Percentiles rank a stretch among this genome's conserved stretches.
Evolutionary conservation across 2,113 vertebrate genomes (phyloP).

Genomic region (Crotalus tigris): DNA sequence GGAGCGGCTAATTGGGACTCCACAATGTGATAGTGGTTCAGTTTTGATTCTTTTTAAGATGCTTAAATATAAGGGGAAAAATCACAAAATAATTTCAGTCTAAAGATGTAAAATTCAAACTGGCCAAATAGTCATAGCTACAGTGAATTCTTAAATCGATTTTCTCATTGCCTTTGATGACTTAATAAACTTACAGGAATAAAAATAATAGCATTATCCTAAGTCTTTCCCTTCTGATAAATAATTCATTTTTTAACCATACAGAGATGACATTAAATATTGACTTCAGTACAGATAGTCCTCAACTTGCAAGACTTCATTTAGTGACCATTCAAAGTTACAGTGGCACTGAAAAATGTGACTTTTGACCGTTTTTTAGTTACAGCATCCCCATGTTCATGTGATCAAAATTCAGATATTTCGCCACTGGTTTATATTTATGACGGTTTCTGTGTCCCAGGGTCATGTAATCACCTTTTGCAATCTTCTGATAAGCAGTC

Average conservation of each 20-base stretch:
- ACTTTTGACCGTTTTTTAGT: neutral
- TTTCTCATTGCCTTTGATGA: neutral
- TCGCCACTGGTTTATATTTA: too few species aligned
- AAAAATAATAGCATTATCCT: neutral
- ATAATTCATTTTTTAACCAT: neutral
- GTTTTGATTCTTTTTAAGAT: neutral
- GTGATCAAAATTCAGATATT: neutral
- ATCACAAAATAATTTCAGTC: neutral
- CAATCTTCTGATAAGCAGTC: too few species aligned
- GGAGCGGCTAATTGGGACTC: neutral
- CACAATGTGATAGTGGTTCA: neutral
- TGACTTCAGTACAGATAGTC: neutral
- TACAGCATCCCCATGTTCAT: neutral
- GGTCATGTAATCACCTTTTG: too few species aligned
- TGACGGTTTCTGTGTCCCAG: too few species aligned
- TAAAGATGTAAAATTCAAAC: neutral
- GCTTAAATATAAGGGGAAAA: neutral
- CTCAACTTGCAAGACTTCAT: neutral
- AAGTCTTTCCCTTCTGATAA: neutral
- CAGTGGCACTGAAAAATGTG: neutral
- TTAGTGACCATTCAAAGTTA: neutral
- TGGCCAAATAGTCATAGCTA: neutral
- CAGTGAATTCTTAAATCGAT: neutral
- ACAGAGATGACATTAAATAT: neutral
- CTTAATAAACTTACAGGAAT: neutral